Evolutionary conservation across 2,113 vertebrate genomes (phyloP).

Genomic region (Ochotona princeps): DNA sequence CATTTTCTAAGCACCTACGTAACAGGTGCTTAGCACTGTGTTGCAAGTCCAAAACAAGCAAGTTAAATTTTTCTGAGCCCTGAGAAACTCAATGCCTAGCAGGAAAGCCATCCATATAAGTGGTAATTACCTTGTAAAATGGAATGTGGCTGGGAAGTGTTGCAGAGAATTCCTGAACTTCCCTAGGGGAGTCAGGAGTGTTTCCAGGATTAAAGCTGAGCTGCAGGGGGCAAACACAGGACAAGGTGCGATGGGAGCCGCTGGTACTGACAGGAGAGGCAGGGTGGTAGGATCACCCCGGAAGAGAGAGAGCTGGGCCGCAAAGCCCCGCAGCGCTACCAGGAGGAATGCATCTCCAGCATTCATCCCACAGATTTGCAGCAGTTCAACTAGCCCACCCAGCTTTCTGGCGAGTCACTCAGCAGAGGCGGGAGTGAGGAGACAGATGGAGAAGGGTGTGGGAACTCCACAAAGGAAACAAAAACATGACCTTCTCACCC

Average conservation of each 20-base stretch:
- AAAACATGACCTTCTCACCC: neutral
- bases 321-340: neutral
- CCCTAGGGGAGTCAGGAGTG: neutral
- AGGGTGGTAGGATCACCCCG: rapidly evolving
- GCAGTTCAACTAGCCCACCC: neutral
- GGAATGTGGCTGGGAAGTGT: neutral
- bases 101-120: neutral
- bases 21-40: neutral
- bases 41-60: slow-evolving; percentile 3
- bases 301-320: neutral
- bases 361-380: neutral
- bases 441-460: neutral
- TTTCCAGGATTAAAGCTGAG: neutral
- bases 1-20: slow-evolving; percentile 57
- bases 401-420: neutral
- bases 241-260: too few relatives aligned
- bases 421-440: neutral
- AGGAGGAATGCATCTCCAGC: neutral
- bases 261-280: neutral
- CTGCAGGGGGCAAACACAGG: neutral
- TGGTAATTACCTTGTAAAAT: slow-evolving; percentile 9
- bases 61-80: neutral
- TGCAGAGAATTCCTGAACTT: neutral
- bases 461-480: neutral
- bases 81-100: neutral